Evolutionary conservation across 1,140 invertebrate genomes (phyloP).

Genomic region (Heliothis virescens): DNA sequence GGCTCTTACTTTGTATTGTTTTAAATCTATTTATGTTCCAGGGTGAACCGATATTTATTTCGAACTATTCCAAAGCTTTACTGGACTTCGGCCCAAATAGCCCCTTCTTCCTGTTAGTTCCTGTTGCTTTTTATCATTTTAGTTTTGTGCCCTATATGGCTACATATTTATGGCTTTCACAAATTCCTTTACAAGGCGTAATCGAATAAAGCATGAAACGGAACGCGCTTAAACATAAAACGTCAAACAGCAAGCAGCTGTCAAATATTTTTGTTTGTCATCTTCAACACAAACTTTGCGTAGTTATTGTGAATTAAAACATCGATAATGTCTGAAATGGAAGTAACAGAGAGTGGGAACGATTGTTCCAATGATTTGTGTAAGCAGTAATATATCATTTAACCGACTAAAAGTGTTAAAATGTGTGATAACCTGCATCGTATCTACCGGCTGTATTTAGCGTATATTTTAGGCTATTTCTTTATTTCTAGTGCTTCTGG

Average conservation of each 20-base stretch:
- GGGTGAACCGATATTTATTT: no score
- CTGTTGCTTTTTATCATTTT: no score
- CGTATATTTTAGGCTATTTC: conserved; percentile 38
- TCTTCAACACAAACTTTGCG: conserved; percentile 43
- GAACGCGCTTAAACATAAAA: not conserved
- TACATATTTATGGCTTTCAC: no score
- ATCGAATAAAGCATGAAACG: conserved; percentile 6
- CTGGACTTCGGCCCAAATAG: no score
- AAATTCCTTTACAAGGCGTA: no score
- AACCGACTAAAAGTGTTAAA: conserved; percentile 6
- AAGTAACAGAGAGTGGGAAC: conserved; percentile 73
- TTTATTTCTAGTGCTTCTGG: conserved; percentile 90
- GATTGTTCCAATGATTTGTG: conserved; percentile 81
- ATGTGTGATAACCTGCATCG: conserved; percentile 54
- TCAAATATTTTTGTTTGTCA: conserved; percentile 50
- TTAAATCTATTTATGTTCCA: no score
- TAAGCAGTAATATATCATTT: conserved; percentile 59
- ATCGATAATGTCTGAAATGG: conserved; percentile 80
- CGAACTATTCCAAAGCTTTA: no score
- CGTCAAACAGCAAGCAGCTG: not conserved
- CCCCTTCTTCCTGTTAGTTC: no score
- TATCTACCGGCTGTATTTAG: conserved; percentile 53
- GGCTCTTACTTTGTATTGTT: no score
- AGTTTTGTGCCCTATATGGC: no score
- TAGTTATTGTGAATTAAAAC: conserved; percentile 48